These are phyloP conservation scores for Apocheima hispidaria DNA, from an alignment of 2,888 invertebrate species.

Conservation along the genomic window DNA sequence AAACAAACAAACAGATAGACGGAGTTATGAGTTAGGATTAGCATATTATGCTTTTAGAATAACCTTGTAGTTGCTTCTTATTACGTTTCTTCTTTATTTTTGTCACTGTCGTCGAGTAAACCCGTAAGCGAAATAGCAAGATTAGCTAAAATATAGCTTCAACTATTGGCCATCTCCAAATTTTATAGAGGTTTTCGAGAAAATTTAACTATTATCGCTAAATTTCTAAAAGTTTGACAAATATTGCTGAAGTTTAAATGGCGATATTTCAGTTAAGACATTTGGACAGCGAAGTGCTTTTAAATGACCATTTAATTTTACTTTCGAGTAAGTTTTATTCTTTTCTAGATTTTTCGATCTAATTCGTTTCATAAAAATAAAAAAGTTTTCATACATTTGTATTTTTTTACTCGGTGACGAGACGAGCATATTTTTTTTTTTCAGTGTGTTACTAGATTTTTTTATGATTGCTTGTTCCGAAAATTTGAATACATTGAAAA, in stretches of 20 bases:
- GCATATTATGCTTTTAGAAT: too few species aligned
- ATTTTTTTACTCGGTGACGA: too few species aligned
- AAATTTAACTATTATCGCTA: conserved; percentile 10
- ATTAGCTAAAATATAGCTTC: background rate
- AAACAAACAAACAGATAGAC: too few species aligned
- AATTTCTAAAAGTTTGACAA: conserved; percentile 3
- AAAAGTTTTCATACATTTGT: too few species aligned
- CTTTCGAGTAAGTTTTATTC: background rate
- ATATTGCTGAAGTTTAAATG: conserved; percentile 39
- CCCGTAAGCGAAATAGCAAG: background rate
- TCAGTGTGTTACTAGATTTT: background rate
- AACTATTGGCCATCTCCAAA: background rate
- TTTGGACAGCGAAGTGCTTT: conserved; percentile 11
- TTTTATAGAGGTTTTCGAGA: background rate
- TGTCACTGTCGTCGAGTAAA: too few species aligned
- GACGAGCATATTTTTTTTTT: too few species aligned
- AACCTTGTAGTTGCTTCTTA: too few species aligned
- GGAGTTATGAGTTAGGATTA: too few species aligned
- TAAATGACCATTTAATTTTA: background rate
- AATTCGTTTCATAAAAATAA: background rate
- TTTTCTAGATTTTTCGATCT: background rate
- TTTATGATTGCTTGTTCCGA: too few species aligned
- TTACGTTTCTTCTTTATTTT: too few species aligned
- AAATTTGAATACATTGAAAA: too few species aligned
- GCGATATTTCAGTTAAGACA: conserved; percentile 39